Evolutionary conservation across 2,888 invertebrate genomes (phyloP).

Genomic region (Sinopyrophorus schimmeli): DNA sequence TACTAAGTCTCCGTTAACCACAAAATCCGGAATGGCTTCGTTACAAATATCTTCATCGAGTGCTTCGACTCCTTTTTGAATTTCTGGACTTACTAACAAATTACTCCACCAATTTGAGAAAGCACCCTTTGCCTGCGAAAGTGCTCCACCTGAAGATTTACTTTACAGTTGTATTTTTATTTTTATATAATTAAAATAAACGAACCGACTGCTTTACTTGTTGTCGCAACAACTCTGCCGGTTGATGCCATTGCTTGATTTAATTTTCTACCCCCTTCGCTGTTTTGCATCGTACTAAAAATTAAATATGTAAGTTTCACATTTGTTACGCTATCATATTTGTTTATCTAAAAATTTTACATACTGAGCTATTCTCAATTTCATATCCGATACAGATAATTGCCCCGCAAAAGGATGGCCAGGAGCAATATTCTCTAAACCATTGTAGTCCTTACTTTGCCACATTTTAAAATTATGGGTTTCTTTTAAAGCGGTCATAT

Average conservation of each 20-base stretch:
- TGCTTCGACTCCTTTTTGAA: slow-evolving; percentile 43
- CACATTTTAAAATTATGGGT: slow-evolving; percentile 90
- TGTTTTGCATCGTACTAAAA: slow-evolving; percentile 88
- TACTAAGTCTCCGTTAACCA: too few species aligned
- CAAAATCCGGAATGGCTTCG: too few species aligned
- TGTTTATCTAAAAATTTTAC: slow-evolving; percentile 51
- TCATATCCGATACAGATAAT: slow-evolving; percentile 92
- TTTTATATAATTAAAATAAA: slow-evolving; percentile 17
- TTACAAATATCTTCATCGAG: slow-evolving; percentile 31
- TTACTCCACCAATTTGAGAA: slow-evolving; percentile 87
- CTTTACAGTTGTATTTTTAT: neutral
- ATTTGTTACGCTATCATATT: too few species aligned
- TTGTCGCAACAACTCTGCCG: slow-evolving; percentile 84
- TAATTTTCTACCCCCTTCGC: slow-evolving; percentile 89
- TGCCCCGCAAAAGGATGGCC: slow-evolving; percentile 96
- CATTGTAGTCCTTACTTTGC: slow-evolving; percentile 68
- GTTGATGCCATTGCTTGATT: slow-evolving; percentile 92
- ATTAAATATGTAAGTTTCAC: neutral
- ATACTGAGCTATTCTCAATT: slow-evolving; percentile 87
- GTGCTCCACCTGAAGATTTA: slow-evolving; percentile 84
- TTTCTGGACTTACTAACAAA: slow-evolving; percentile 60
- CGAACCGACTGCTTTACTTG: slow-evolving; percentile 73
- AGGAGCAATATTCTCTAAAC: slow-evolving; percentile 68
- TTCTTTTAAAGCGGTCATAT: slow-evolving; percentile 80
- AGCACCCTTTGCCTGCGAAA: slow-evolving; percentile 86